These are phyloP conservation scores for Ischnura elegans DNA, from an alignment of 2,888 invertebrate species.

Conservation along the genomic window DNA sequence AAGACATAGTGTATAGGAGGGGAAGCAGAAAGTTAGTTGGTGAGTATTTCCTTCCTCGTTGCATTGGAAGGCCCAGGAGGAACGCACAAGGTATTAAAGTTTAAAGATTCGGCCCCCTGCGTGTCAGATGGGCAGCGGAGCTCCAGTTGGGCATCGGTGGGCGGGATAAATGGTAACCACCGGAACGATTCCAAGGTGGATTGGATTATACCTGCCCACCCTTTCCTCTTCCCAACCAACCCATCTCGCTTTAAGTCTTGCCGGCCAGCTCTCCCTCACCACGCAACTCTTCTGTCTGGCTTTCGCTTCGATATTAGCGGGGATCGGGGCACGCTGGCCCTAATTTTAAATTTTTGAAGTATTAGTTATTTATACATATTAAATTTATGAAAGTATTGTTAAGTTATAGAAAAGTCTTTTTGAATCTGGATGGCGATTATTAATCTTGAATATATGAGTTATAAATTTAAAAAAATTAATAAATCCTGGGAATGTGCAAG, in stretches of 20 bases:
- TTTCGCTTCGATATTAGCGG: background rate
- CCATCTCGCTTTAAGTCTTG: background rate
- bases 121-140: constrained; percentile 62
- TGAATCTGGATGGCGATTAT: too few relatives aligned
- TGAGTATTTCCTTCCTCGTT: background rate
- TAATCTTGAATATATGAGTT: too few relatives aligned
- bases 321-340: background rate
- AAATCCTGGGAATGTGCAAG: too few relatives aligned
- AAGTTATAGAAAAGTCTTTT: too few relatives aligned
- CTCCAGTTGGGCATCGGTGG: constrained; percentile 3
- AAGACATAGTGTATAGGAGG: too few relatives aligned
- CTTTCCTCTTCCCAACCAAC: background rate
- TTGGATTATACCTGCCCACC: constrained; percentile 43
- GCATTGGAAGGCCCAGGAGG: background rate
- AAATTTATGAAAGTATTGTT: too few relatives aligned
- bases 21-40: background rate
- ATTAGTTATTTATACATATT: too few relatives aligned
- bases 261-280: background rate
- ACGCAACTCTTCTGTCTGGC: background rate
- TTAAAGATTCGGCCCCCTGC: background rate
- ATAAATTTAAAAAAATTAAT: too few relatives aligned
- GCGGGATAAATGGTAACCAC: constrained; percentile 20
- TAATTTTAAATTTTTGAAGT: too few relatives aligned
- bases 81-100: constrained; percentile 22
- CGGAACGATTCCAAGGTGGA: background rate